Base-by-base conservation (phyloP, 2,888 invertebrate genomes). In the Andrena hattorfiana region DNA sequence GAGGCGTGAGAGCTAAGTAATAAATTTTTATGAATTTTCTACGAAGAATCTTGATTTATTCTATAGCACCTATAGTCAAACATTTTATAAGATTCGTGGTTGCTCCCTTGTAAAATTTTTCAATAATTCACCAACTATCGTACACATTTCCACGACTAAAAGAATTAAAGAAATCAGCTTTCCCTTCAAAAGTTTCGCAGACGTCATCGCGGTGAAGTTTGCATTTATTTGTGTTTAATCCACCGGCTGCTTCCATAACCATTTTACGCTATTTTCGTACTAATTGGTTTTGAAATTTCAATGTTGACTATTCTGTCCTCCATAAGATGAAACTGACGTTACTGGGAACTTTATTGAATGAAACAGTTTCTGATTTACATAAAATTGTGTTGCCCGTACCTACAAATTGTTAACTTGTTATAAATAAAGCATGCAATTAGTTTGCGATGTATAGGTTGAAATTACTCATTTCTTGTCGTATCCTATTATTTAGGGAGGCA, bases 1-100 rank as follows among this genome's bases (percentile, higher is more conserved):
- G 23, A 2, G 16, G 16, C n/a, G 48, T 56, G 35, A 35, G 56
- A 13, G 23, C 60, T 66, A 66, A 32, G 30, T 20, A 66, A 76
- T 77, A 77, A 77, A 77, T 77, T 77, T 59, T 76, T 76, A 67
- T 42, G 51, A 79, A 79, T 69, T 70, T 77, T 78, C 20, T 48
- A 70, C 32, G 35, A 20, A 51, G 60, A 76, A 23, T 76, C 35
- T 76, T 54, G 49, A 76, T 76, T 67, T 51, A 67, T 26, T 13
- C 59, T 6, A 5, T 10, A 35, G 13, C 10, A 28, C 42, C 42
- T 42, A 42, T 6, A 23, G 49, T 56, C 30, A 56, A 56, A n/a
- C 23, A 56, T 32, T 35, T 16, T 32, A 13, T 2, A 35, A 26
- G 68, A 69, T 56, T 56, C n/a, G 56, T 5, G 68, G 35, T 56